Evolutionary conservation across 1,140 invertebrate genomes (phyloP), one percentile per base, ranked within the genome.

Genomic region (Bombus cullumanus): DNA sequence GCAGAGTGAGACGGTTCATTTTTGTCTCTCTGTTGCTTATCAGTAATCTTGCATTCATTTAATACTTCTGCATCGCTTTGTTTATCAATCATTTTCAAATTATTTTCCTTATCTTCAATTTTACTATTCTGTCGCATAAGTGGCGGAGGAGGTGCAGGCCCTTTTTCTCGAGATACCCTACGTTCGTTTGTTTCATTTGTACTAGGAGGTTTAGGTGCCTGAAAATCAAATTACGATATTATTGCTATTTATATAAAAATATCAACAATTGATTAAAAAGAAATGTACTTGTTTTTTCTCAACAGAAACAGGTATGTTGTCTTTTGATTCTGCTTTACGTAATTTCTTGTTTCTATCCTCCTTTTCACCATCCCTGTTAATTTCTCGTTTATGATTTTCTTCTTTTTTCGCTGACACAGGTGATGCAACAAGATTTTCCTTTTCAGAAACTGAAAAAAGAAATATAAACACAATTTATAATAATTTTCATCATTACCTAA

Each of bases 271-370:
- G 0, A 39, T 73, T 31, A 34, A 77, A 59, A 41, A 79, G 34
- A 79, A 86, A 89, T 83, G 89, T 93, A 96, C 96, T 89, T 93
- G 94, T 90, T 96, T 96, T 91, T 96, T 96, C 88, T 96, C 96
- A 53, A 94, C 86, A 84, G 94, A 92, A 83, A 90, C 74, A 74
- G 93, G 92, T 91, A 95, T 89, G 10, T 94, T 95, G 81, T 95
- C 94, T 91, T 94, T 95, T 57, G 95, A 95, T 79, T 95, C 95
- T 88, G 95, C 93, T 90, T 95, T 96, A 76, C 94, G 94, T 80
- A 95, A 92, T 93, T 95, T 96, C 90, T 95, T 95, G 72, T 89
- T 95, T 41, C 94, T 94, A 76, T 95, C 95, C 57, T 95, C 95
- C 79, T 95, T 95, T 81, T 96, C 95, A 64, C 93, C 95, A 84